Percentiles rank a stretch among this genome's conserved stretches.
phyloP scores from a whole-genome alignment of 2,888 invertebrate species.

The Caenorhabditis macrosperma region DNA sequence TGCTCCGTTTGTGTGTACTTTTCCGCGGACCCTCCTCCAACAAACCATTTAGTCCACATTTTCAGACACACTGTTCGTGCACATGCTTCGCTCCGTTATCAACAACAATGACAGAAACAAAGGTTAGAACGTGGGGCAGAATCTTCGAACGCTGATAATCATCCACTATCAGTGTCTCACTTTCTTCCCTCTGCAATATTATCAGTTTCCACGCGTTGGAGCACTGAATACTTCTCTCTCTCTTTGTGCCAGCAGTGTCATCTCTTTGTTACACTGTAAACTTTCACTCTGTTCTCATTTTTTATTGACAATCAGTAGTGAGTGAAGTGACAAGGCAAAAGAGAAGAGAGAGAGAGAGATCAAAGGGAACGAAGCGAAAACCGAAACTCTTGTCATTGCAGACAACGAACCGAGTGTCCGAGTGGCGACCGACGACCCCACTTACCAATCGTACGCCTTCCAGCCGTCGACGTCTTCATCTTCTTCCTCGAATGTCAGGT shows the following conservation, averaged over 20 bases:
- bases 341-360: slow-evolving; percentile 7
- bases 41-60: background rate
- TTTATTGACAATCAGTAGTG: slow-evolving; percentile 49
- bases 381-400: slow-evolving; percentile 24
- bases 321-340: slow-evolving; percentile 34
- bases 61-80: slow-evolving; percentile 32
- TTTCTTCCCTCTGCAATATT: too few relatives aligned
- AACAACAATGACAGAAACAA: slow-evolving; percentile 44
- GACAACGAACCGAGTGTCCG: slow-evolving; percentile 44
- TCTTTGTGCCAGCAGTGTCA: background rate
- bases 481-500: slow-evolving; percentile 24
- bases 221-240: background rate
- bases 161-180: too few relatives aligned
- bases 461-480: slow-evolving; percentile 55
- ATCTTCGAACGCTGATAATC: too few relatives aligned
- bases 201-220: background rate
- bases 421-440: slow-evolving; percentile 58
- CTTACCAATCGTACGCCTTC: slow-evolving; percentile 56
- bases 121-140: too few relatives aligned
- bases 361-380: background rate
- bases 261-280: background rate
- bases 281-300: slow-evolving; percentile 37
- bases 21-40: slow-evolving; percentile 1
- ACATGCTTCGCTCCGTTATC: slow-evolving; percentile 45
- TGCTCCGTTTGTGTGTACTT: slow-evolving; percentile 16